Evolutionary conservation across 2,113 vertebrate species (phyloP).

Genomic region (Alethe diademata): DNA sequence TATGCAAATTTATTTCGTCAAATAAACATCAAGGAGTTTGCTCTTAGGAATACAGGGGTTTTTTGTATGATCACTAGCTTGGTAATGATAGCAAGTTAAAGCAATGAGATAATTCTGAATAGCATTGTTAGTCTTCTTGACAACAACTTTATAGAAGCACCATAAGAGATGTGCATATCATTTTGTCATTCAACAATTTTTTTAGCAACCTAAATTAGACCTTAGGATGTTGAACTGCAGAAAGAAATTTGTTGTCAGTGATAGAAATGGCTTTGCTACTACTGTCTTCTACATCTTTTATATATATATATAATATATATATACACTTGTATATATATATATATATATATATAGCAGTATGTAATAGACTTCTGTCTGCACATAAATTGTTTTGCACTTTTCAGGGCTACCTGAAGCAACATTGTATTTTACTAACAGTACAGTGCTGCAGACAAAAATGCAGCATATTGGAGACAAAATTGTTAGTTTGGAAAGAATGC

Average conservation of each 20-base stretch:
- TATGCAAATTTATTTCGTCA: neutral
- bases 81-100: neutral
- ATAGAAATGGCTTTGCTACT: neutral
- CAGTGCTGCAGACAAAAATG: neutral
- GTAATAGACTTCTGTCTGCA: neutral
- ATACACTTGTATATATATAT: no score
- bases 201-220: neutral
- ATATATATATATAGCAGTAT: rapidly evolving
- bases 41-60: neutral
- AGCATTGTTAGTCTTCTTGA: neutral
- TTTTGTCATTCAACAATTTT: neutral
- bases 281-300: neutral
- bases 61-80: neutral
- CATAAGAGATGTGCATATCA: neutral
- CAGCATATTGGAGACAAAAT: neutral
- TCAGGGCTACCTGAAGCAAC: neutral
- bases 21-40: neutral
- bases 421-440: neutral
- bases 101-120: neutral
- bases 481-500: neutral
- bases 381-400: neutral
- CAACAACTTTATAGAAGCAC: neutral
- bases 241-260: neutral
- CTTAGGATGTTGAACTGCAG: neutral
- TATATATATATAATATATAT: no score